Evolutionary conservation across 2,888 invertebrate species (phyloP), one percentile per base, ranked within the genome.

Genomic region (Polyommatus iphigenia): DNA sequence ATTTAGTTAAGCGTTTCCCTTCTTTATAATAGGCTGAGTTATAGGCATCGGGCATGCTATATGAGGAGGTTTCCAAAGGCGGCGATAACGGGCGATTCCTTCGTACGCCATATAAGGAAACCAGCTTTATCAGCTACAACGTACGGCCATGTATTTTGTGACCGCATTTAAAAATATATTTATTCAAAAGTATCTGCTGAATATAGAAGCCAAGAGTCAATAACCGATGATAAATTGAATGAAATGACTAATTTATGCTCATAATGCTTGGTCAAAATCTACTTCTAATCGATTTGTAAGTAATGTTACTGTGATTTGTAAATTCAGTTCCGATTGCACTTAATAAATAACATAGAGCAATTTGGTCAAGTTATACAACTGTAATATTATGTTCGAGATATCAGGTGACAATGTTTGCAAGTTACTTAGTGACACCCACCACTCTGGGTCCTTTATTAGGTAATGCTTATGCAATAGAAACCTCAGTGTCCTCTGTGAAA

Each of bases 71-170:
- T 76, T 78, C 83, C 87, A 78, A 87, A 88, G 81, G 88, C 83
- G 90, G 90, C 82, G 83, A 85, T 88, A 89, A 87, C 87, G 86
- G 85, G 83, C 84, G 83, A 83, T 87, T 86, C 84, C 85, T 83
- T 85, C 75, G 75, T 13, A 24, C 50, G 6, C 91, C 90, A 82
- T 90, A 87, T 89, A 84, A 82, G 88, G 90, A 85, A 90, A 88
- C 87, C 86, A 81, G 89, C 82, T 81, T 77, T 67, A 77, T 80
- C 83, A 80, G 80, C 79, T 81, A 82, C 78, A 78, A 73, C 73
- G 57, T 50, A 29, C 36, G 6, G 29, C 29, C 32, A 46, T 50
- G 54, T 57, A 54, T 54, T 54, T 46, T 24, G 71, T 67, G 62
- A 59, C n/a, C 20, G 41, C 15, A 6, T 67, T 32, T 76, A 57